phyloP scores from a whole-genome alignment of 2,797 vertebrate genomes.

The Cynodonichthys magdalenae region DNA sequence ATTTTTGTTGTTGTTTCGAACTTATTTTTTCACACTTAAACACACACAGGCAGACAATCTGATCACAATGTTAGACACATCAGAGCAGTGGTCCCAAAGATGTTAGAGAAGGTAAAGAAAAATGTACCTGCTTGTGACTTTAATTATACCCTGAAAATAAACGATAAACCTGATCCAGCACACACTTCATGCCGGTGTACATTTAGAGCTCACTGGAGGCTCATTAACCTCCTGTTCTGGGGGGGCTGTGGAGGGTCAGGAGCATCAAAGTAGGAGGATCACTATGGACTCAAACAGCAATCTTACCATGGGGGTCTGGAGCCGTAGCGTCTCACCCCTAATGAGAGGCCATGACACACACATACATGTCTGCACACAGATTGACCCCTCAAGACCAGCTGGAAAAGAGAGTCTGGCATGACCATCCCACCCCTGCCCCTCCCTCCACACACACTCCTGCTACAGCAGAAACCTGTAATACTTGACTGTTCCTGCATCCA shows the following conservation, averaged over 20 bases:
- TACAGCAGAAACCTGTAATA: conserved; percentile 32
- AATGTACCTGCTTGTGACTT: no score
- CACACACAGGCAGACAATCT: conserved; percentile 32
- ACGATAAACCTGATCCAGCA: conserved; percentile 12
- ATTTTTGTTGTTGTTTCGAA: no score
- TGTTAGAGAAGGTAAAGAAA: no score
- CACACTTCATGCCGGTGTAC: conserved; percentile 49
- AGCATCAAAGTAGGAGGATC: conserved; percentile 81
- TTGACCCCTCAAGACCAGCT: conserved; percentile 75
- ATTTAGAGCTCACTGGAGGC: conserved; percentile 67
- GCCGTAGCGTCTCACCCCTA: conserved; percentile 81
- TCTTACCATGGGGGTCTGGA: conserved; percentile 82
- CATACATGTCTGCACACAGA: conserved; percentile 68
- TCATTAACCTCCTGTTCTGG: conserved; percentile 76
- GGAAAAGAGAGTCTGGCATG: conserved; percentile 75
- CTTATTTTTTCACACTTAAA: conserved; percentile 35
- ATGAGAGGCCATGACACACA: conserved; percentile 75
- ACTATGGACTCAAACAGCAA: conserved; percentile 71
- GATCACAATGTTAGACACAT: conserved; percentile 29
- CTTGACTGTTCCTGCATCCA: conserved; percentile 16
- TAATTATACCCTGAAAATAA: no score
- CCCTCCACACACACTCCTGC: conserved; percentile 1
- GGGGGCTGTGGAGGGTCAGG: conserved; percentile 42
- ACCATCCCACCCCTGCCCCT: conserved; percentile 20
- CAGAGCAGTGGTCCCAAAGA: conserved; percentile 21